A percentile compares a stretch with the other conserved stretches of the same genome.
These are phyloP conservation scores for Xanthorhoe designata DNA, from an alignment of 2,888 invertebrate genomes.

Conservation along the genomic window DNA sequence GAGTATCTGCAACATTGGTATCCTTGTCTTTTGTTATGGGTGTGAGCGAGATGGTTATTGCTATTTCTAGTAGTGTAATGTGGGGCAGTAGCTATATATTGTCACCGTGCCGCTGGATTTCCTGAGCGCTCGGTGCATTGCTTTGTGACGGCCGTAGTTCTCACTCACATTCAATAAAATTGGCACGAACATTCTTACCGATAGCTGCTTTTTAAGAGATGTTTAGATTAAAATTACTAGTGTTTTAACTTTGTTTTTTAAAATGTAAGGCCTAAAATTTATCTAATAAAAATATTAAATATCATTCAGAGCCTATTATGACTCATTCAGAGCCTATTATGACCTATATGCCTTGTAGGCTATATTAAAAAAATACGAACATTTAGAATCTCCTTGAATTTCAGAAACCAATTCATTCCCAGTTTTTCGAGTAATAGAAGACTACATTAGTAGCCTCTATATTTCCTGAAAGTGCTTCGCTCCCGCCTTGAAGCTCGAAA, in stretches of 20 bases:
- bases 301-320: no score
- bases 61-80: constrained; percentile 40
- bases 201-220: no score
- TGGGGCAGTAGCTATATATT: constrained; percentile 34
- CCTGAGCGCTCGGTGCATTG: constrained; percentile 21
- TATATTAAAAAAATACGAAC: no score
- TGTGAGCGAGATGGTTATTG: constrained; percentile 25
- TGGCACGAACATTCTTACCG: background rate
- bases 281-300: no score
- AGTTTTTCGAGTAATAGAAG: no score
- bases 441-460: background rate
- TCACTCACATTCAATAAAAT: background rate
- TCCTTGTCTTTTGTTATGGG: constrained; percentile 20
- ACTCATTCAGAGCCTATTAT: no score
- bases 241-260: no score
- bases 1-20: constrained; percentile 17
- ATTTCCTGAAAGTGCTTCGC: constrained; percentile 1
- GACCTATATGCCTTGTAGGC: no score
- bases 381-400: no score
- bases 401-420: no score
- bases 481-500: constrained; percentile 22
- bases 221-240: no score
- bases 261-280: no score
- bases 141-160: background rate
- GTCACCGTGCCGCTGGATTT: constrained; percentile 34